Evolutionary conservation across 2,888 invertebrate genomes (phyloP), one percentile per base, ranked within the genome.

Genomic region (Polymixis flavicincta): DNA sequence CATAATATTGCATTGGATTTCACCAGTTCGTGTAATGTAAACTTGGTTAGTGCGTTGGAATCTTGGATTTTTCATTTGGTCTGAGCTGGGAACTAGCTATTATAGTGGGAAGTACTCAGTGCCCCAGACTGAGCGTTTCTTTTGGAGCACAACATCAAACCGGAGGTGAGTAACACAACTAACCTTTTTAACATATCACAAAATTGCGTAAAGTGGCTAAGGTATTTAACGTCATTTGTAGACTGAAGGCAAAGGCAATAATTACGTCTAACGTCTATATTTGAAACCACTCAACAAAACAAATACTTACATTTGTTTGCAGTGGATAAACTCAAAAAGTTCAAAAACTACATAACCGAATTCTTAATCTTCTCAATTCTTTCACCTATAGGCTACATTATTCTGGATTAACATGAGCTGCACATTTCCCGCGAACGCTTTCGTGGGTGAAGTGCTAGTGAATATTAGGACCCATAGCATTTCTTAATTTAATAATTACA

Each of bases 141-240:
- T 17, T 9, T 50, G 37, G 19, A 65, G 19, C n/a, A 25, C 13
- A 2, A 48, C 13, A 50, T 52, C 14, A 37, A 66, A 52, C 48
- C 17, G 11, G 25, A 52, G 65, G 66, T 70, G 11, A 52, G 37
- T 64, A 64, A 64, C 19, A 70, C 25, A 7, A 52, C 50, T 14
- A 65, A 63, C 32, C 37, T 19, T 28, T 17, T 7, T 17, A 55
- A 0, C 3, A 3, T 3, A 9, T 11, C 2, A 11, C n/a, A 54
- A n/a, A 13, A 54, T 13, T 54, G 11, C 6, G 55, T 57, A 13
- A 28, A 63, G 25, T 28, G 25, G 63, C 19, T 64, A 25, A 13
- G 7, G 11, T 25, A 63, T 25, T 60, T 59, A 22, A 59, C 59
- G 22, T 32, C 32, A 60, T 22, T 1, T 22, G 22, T 28, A 28